phyloP scores from a whole-genome alignment of 64 coral and sea anemone species.

The Exaiptasia diaphana region DNA sequence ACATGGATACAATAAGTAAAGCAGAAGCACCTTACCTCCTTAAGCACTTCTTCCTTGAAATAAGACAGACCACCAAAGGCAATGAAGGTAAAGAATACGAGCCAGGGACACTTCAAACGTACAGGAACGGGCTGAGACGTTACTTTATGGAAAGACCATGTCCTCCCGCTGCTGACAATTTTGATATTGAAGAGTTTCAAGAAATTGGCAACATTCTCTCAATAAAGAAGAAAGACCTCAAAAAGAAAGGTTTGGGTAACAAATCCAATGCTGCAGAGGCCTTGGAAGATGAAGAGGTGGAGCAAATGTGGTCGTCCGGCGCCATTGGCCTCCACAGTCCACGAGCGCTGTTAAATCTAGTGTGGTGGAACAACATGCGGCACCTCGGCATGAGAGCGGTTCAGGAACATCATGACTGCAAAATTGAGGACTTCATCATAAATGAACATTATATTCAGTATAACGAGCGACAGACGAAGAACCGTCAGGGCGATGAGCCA shows the following conservation, averaged over 20 bases:
- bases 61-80: neutral
- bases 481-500: neutral
- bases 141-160: slow-evolving; percentile 32
- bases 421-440: neutral
- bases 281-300: slow-evolving; percentile 22
- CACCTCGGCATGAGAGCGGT: slow-evolving; percentile 42
- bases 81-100: slow-evolving; percentile 50
- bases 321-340: slow-evolving; percentile 34
- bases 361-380: slow-evolving; percentile 45
- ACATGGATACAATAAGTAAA: slow-evolving; percentile 20
- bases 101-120: slow-evolving; percentile 24
- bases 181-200: slow-evolving; percentile 15
- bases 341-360: slow-evolving; percentile 26
- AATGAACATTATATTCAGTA: neutral
- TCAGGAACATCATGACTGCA: neutral
- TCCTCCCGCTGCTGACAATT: slow-evolving; percentile 18
- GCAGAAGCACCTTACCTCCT: slow-evolving; percentile 23
- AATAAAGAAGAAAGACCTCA: slow-evolving; percentile 19
- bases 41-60: slow-evolving; percentile 17
- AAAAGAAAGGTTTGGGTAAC: neutral
- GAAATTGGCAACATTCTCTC: slow-evolving; percentile 3
- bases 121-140: slow-evolving; percentile 32
- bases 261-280: neutral
- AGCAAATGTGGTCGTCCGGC: slow-evolving; percentile 29
- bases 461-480: slow-evolving; percentile 22